Conservation (phyloP, 35 echinoderm and acorn worm genomes). For the Amphiura filiformis region DNA sequence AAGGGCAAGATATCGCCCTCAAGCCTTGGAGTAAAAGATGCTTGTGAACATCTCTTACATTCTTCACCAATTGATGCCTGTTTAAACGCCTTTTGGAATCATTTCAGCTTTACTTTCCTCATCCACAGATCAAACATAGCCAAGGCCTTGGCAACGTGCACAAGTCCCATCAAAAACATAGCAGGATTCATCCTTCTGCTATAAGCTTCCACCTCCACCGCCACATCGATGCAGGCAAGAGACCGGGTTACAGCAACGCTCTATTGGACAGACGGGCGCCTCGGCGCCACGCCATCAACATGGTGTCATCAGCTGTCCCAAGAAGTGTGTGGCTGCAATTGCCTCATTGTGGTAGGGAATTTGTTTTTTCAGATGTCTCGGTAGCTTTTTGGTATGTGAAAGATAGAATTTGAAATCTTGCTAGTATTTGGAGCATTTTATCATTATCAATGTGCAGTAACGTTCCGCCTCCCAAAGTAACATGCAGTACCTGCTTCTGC, state of each 20-base stretch:
- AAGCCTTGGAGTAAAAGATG: too few species aligned
- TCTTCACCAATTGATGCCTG: too few species aligned
- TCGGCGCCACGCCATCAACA: conserved; percentile 44
- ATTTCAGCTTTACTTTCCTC: neutral
- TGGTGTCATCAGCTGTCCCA: conserved; percentile 2
- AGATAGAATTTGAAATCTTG: too few species aligned
- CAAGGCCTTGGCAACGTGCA: conserved; percentile 37
- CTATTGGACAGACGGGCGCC: conserved; percentile 90
- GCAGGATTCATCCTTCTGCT: conserved; percentile 95
- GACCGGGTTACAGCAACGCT: conserved; percentile 76
- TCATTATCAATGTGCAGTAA: too few species aligned
- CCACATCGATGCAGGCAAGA: conserved; percentile 84
- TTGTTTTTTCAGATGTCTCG: too few species aligned
- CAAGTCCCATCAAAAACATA: conserved; percentile 63
- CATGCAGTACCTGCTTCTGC: too few species aligned
- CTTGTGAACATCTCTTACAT: too few species aligned
- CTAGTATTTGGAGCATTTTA: too few species aligned
- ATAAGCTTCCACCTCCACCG: conserved; percentile 98
- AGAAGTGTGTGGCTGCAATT: neutral
- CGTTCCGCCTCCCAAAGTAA: too few species aligned
- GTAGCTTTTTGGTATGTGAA: too few species aligned
- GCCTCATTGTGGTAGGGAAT: neutral
- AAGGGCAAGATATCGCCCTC: too few species aligned
- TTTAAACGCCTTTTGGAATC: too few species aligned
- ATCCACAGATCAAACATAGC: conserved; percentile 19